Conservation (phyloP, 1,140 invertebrate genomes). For the Caligus rogercresseyi region DNA sequence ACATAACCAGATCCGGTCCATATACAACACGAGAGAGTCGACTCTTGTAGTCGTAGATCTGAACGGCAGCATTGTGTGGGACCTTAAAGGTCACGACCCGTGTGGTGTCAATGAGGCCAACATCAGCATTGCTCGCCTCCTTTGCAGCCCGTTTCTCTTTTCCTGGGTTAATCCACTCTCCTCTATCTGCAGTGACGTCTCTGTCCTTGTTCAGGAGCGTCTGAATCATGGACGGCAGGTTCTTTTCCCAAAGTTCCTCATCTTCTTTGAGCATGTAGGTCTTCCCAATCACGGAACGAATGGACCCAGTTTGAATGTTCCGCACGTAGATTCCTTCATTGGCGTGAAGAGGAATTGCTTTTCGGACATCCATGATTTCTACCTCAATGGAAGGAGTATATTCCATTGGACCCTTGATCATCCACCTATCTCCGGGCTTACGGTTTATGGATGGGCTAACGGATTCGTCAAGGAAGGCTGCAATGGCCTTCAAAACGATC, state of each 20-base stretch:
- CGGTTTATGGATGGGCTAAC: conserved; percentile 24
- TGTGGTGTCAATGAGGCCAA: conserved; percentile 26
- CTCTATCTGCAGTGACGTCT: conserved; percentile 33
- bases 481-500: conserved; percentile 32
- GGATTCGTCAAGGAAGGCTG: conserved; percentile 30
- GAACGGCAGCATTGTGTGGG: conserved; percentile 38
- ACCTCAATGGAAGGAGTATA: conserved; percentile 37
- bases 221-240: conserved; percentile 31
- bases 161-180: conserved; percentile 22
- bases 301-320: conserved; percentile 35
- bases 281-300: conserved; percentile 33
- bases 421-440: conserved; percentile 35
- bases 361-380: conserved; percentile 32
- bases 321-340: conserved; percentile 39
- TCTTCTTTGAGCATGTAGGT: conserved; percentile 38
- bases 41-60: conserved; percentile 30
- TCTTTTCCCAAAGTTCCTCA: conserved; percentile 37
- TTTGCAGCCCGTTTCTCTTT: conserved; percentile 14
- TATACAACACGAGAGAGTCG: conserved; percentile 32
- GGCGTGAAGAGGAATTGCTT: conserved; percentile 36
- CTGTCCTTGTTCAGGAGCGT: conserved; percentile 27
- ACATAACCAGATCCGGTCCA: conserved; percentile 38
- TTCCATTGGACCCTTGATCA: conserved; percentile 35
- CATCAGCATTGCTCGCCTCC: background rate
- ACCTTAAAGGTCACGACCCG: conserved; percentile 34